Evolutionary conservation across 2,797 vertebrate genomes (phyloP).

Genomic region (Sparus aurata): DNA sequence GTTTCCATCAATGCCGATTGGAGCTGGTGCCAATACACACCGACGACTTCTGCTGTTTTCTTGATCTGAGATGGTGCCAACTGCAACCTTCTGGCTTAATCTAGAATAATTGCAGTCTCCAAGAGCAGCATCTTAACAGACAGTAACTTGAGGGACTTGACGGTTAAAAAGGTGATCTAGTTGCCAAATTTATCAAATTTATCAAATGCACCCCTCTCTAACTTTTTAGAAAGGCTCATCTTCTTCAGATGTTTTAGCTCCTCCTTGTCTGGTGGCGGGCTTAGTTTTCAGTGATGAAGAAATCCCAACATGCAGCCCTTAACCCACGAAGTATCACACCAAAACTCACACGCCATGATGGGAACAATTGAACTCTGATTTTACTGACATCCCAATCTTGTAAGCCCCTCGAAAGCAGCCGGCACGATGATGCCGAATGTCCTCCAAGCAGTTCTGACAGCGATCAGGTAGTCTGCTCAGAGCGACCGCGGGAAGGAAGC

Average conservation of each 20-base stretch:
- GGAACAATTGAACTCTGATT: neutral
- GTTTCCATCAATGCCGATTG: too few species aligned
- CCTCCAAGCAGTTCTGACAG: constrained; percentile 35
- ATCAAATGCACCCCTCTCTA: neutral
- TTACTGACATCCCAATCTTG: constrained; percentile 12
- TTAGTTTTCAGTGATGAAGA: neutral
- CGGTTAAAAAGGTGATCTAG: neutral
- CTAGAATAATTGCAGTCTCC: neutral
- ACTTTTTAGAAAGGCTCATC: neutral
- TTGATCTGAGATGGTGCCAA: too few species aligned
- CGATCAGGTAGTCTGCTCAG: constrained; percentile 14
- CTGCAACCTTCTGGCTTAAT: too few species aligned
- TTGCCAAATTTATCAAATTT: neutral
- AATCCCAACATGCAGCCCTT: neutral
- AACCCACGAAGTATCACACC: neutral
- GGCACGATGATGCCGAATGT: constrained; percentile 14
- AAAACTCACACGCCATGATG: neutral
- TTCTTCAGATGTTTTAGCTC: neutral
- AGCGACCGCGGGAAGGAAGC: neutral
- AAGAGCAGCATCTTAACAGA: neutral
- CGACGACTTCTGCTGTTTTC: too few species aligned
- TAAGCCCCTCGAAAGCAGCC: constrained; percentile 1
- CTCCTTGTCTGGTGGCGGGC: neutral
- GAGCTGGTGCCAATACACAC: too few species aligned
- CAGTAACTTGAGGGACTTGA: neutral